Percentiles rank a stretch among this genome's conserved stretches.
Evolutionary conservation across 2,888 invertebrate genomes (phyloP).

Genomic region (Drosophila nigricruria): DNA sequence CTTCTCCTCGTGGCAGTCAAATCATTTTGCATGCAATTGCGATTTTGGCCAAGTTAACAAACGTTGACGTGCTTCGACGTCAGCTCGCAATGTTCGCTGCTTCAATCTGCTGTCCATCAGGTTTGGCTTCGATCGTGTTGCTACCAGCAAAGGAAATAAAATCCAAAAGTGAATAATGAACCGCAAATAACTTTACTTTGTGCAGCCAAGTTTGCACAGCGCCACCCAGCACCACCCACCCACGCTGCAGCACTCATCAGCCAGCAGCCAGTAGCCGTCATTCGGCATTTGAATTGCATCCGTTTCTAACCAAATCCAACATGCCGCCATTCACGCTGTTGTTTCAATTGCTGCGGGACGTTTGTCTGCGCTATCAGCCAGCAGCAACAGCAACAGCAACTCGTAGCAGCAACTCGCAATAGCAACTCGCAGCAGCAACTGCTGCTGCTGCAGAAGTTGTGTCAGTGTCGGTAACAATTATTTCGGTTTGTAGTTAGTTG

Average conservation of each 20-base stretch:
- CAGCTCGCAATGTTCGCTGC: constrained; percentile 44
- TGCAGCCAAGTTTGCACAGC: constrained; percentile 47
- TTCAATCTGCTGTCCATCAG: constrained; percentile 73
- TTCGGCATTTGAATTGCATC: constrained; percentile 31
- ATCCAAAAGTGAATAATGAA: constrained; percentile 81
- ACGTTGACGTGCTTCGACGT: constrained; percentile 57
- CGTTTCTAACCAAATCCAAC: constrained; percentile 52
- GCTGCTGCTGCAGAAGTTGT: constrained; percentile 41
- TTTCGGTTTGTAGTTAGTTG: constrained; percentile 67
- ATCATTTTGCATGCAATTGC: constrained; percentile 74
- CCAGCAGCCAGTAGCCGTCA: constrained; percentile 18
- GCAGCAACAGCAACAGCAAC: constrained; percentile 33
- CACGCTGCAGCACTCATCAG: constrained; percentile 8
- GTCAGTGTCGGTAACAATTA: constrained; percentile 79
- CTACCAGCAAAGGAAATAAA: constrained; percentile 63
- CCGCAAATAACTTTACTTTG: constrained; percentile 81
- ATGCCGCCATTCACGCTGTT: constrained; percentile 42
- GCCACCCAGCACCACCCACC: constrained; percentile 2
- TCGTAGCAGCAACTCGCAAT: constrained; percentile 26
- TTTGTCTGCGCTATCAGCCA: constrained; percentile 63
- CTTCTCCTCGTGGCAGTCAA: constrained; percentile 39
- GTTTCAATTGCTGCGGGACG: constrained; percentile 66
- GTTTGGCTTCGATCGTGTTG: constrained; percentile 62
- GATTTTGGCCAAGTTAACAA: constrained; percentile 52
- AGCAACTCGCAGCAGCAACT: constrained; percentile 20